A percentile compares a stretch with the other conserved stretches of the same genome.
These are phyloP conservation scores for Pedetes capensis DNA, from an alignment of 2,113 vertebrate species.

Conservation along the genomic window DNA sequence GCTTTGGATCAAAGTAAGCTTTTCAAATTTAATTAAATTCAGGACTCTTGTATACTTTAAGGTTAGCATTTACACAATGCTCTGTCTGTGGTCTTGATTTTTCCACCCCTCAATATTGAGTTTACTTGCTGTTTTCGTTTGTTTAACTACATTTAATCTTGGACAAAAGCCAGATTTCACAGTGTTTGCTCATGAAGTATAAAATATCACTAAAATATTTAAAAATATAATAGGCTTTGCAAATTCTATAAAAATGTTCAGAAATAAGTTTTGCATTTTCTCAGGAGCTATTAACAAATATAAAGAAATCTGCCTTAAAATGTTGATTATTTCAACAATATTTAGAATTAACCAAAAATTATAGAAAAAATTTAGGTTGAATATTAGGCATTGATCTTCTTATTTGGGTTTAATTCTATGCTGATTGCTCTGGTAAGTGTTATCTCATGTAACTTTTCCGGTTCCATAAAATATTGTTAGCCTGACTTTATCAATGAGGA, in stretches of 20 bases:
- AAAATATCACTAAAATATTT: neutral
- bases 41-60: neutral
- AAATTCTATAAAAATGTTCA: conserved; percentile 1
- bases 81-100: neutral
- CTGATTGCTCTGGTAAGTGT: neutral
- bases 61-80: neutral
- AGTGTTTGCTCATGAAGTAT: neutral
- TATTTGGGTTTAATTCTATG: neutral
- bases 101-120: neutral
- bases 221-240: neutral
- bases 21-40: conserved; percentile 55
- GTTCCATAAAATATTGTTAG: neutral
- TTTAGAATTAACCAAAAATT: neutral
- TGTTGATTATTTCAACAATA: neutral
- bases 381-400: neutral
- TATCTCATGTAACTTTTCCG: neutral
- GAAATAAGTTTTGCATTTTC: neutral
- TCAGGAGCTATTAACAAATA: neutral
- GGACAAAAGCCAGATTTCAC: neutral
- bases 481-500: neutral
- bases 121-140: neutral
- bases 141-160: neutral
- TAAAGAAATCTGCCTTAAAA: neutral
- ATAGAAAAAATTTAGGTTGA: neutral
- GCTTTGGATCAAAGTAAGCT: conserved; percentile 7